Evolutionary conservation across 1,140 invertebrate genomes (phyloP), one percentile per base, ranked within the genome.

Genomic region (Drosophila sturtevanti): DNA sequence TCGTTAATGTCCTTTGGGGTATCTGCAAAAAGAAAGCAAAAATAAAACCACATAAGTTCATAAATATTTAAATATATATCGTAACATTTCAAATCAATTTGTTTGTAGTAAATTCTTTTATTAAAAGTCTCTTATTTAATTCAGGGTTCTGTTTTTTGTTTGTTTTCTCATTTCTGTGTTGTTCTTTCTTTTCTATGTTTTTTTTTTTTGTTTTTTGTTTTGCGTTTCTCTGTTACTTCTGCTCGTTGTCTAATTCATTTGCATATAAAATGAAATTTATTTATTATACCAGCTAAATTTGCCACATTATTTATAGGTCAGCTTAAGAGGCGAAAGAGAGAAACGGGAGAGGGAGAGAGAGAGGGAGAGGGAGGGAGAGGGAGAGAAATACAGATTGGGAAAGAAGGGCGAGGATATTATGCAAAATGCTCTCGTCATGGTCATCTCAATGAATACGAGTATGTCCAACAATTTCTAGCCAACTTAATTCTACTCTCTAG

Each of bases 231-330:
- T n/a, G n/a, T n/a, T n/a, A n/a, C n/a, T n/a, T 66, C 24, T 24
- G 24, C 24, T 31, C 27, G 27, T 31, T 66, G 37, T 41, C 44
- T 48, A 48, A 68, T 66, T 72, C 61, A 89, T 87, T 87, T 87
- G 64, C 71, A 82, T 87, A 68, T 56, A 67, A 56, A 86, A 86
- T 68, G 52, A 60, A 68, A 79, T 79, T 87, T 86, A 81, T 86
- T 86, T 86, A 87, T 86, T 75, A 71, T 62, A 61, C 59, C 48
- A 66, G 55, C 79, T 48, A 66, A 86, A 87, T 76, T 79, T 72
- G 79, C 52, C 66, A 76, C 71, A 72, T 87, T 87, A 86, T 87
- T 87, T 86, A 87, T 86, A 76, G 82, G 72, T 79, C 71, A 87
- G 68, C 64, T 48, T 18, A 31, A 56, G 58, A 41, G 37, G 12